These are phyloP conservation scores for Rhinopomastus cyanomelas DNA, from an alignment of 2,113 vertebrate genomes.

Conservation along the genomic window DNA sequence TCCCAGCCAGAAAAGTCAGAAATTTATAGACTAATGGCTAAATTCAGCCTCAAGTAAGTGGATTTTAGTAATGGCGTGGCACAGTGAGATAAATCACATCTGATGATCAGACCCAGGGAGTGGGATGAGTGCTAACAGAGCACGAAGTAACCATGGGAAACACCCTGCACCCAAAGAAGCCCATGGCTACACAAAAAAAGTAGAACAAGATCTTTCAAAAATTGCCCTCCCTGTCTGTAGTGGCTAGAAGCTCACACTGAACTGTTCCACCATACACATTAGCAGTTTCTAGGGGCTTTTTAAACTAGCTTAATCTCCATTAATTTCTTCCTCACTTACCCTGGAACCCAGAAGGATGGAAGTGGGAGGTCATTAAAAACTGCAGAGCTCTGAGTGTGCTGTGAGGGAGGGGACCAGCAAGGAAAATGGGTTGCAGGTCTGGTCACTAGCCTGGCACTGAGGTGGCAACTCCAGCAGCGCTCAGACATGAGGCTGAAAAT, in stretches of 20 bases:
- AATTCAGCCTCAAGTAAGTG: not conserved
- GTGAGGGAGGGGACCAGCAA: not conserved
- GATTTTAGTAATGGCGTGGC: not conserved
- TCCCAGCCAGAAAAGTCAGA: not conserved
- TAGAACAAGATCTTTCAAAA: not conserved
- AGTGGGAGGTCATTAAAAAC: not conserved
- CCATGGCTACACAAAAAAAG: not conserved
- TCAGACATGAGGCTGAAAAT: not conserved
- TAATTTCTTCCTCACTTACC: not conserved
- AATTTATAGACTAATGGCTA: not conserved
- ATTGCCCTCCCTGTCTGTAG: not conserved
- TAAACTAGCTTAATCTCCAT: not conserved
- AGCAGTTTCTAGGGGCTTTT: not conserved
- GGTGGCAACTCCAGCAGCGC: constrained; percentile 18
- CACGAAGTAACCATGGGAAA: not conserved
- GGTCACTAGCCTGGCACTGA: constrained; percentile 39
- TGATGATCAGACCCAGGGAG: not conserved
- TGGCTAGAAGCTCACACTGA: not conserved
- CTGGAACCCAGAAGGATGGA: not conserved
- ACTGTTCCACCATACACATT: not conserved
- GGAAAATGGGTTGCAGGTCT: constrained; percentile 17
- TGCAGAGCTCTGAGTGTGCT: not conserved
- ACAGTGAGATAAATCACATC: not conserved
- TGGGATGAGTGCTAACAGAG: not conserved
- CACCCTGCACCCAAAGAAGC: not conserved